A percentile compares a stretch with the other conserved stretches of the same genome.
Conservation (phyloP, 2,797 vertebrate species). For the Megalops cyprinoides region DNA sequence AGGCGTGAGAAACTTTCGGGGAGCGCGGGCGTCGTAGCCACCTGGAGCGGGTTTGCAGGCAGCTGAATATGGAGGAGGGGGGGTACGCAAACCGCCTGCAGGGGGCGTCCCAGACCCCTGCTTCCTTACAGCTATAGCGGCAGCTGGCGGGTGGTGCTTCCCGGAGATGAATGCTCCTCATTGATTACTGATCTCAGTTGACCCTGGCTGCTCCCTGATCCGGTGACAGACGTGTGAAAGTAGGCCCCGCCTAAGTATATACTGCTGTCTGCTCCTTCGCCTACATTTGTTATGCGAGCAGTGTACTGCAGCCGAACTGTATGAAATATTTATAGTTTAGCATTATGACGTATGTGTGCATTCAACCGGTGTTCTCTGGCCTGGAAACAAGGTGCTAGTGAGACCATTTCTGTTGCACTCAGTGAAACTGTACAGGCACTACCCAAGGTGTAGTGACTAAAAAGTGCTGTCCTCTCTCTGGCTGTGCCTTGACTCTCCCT, state of each 20-base stretch:
- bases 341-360: not conserved
- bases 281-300: not conserved
- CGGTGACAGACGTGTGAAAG: not conserved
- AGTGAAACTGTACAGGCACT: not conserved
- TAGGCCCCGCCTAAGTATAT: not conserved
- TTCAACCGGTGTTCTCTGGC: not conserved
- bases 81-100: not conserved
- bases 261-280: not conserved
- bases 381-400: not conserved
- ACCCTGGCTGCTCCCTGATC: not conserved
- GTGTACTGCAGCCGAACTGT: not conserved
- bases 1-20: not conserved
- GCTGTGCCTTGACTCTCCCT: too few relatives aligned
- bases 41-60: not conserved
- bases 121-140: not conserved
- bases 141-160: not conserved
- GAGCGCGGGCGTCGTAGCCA: not conserved
- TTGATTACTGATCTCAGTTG: not conserved
- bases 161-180: not conserved
- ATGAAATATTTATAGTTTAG: conserved; percentile 4
- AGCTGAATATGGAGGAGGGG: not conserved
- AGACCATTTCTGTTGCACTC: not conserved
- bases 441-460: not conserved
- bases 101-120: not conserved
- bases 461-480: not conserved